Percentiles rank a stretch among this genome's conserved stretches.
These are phyloP conservation scores for Tanypteryx hageni DNA, from an alignment of 2,888 invertebrate species.

Conservation along the genomic window DNA sequence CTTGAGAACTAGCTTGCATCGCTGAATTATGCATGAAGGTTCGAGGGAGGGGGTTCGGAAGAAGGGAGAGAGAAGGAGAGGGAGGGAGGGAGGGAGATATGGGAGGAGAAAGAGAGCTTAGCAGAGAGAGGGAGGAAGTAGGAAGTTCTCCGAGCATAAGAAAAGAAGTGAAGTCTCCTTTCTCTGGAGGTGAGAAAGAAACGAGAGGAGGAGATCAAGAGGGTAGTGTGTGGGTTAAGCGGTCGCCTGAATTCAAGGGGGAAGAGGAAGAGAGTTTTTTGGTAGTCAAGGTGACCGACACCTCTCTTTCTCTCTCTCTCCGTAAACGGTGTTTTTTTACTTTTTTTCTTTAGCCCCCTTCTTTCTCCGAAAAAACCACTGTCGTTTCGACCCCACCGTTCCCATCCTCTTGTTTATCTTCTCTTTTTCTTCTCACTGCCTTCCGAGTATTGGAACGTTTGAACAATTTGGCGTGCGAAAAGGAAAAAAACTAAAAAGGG, in stretches of 20 bases:
- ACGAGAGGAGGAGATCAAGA: too few species aligned
- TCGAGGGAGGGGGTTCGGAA: not conserved
- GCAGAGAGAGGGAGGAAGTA: not conserved
- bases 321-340: not conserved
- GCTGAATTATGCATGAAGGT: slow-evolving; percentile 58
- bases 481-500: too few species aligned
- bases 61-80: not conserved
- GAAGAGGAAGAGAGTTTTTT: not conserved
- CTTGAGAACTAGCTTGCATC: slow-evolving; percentile 26
- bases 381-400: not conserved
- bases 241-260: not conserved
- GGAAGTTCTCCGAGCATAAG: slow-evolving; percentile 45
- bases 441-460: too few species aligned
- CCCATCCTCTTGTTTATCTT: not conserved
- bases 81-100: not conserved
- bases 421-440: not conserved
- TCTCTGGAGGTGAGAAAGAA: too few species aligned
- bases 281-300: slow-evolving; percentile 38
- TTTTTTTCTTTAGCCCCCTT: not conserved
- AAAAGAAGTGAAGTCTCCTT: not conserved
- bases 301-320: not conserved
- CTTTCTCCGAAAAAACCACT: not conserved
- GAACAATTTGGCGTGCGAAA: too few species aligned
- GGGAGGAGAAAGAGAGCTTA: not conserved
- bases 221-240: not conserved